Conservation (phyloP, 2,113 vertebrate species). For the Prunella fulvescens region DNA sequence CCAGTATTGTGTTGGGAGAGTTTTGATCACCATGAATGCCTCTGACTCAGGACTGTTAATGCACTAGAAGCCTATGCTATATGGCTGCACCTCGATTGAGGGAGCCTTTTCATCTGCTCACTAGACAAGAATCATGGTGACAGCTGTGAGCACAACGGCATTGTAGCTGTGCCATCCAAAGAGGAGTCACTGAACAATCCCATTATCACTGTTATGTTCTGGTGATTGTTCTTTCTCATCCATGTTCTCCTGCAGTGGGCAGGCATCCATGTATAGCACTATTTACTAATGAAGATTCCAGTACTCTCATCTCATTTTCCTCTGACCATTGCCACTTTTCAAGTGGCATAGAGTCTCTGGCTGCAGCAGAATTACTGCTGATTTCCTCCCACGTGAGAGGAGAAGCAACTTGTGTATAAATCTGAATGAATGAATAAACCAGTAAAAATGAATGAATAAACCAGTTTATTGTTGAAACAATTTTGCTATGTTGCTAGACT, state of each 20-base stretch:
- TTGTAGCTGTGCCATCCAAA: not conserved
- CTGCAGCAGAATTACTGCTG: not conserved
- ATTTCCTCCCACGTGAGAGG: not conserved
- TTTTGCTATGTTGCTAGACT: not conserved
- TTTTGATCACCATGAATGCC: not conserved
- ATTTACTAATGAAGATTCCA: conserved; percentile 10
- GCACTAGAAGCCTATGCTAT: not conserved
- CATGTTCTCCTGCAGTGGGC: not conserved
- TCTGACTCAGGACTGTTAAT: not conserved
- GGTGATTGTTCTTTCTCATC: not conserved
- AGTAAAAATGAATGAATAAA: not conserved
- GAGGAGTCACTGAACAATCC: not conserved
- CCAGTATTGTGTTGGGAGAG: not conserved
- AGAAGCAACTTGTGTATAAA: not conserved
- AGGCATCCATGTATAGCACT: not conserved
- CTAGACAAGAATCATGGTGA: not conserved
- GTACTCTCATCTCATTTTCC: not conserved
- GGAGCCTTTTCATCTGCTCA: not conserved
- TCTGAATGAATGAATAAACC: not conserved
- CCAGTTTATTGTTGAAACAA: not conserved
- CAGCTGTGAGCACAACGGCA: not conserved
- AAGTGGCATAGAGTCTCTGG: not conserved
- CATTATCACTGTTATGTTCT: not conserved
- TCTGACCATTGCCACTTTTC: not conserved
- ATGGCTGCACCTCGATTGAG: not conserved